Evolutionary conservation across 2,797 vertebrate genomes (phyloP).

Genomic region (Fistularia tabacaria): DNA sequence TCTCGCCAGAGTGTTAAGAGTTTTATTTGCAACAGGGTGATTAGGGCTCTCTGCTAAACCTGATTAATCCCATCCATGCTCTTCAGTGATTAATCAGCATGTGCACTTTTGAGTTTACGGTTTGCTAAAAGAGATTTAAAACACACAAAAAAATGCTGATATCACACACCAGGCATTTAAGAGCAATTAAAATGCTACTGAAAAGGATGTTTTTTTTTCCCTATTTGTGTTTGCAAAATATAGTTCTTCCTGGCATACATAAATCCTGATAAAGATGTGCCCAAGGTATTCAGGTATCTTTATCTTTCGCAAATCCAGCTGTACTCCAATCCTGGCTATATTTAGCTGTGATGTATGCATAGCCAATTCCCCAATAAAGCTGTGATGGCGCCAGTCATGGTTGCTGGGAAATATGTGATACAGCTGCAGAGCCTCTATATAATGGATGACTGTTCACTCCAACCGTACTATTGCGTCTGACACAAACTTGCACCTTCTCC

Average conservation of each 20-base stretch:
- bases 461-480: constrained; percentile 66
- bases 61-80: constrained; percentile 25
- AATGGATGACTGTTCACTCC: constrained; percentile 70
- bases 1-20: constrained; percentile 13
- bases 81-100: constrained; percentile 26
- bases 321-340: constrained; percentile 7
- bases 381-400: constrained; percentile 17
- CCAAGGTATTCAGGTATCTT: constrained; percentile 4
- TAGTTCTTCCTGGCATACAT: too few relatives aligned
- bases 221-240: background rate
- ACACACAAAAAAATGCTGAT: background rate
- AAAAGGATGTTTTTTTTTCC: too few relatives aligned
- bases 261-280: background rate
- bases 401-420: constrained; percentile 45
- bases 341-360: constrained; percentile 32
- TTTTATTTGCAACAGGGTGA: constrained; percentile 36
- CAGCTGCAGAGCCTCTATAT: constrained; percentile 52
- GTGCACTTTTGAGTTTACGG: background rate
- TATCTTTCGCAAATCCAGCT: constrained; percentile 2
- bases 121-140: background rate
- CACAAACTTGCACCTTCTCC: constrained; percentile 70
- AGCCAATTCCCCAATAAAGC: constrained; percentile 16
- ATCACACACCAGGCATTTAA: too few relatives aligned
- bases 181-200: too few relatives aligned
- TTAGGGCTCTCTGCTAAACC: constrained; percentile 20